These are phyloP conservation scores for Passerina amoena DNA, from an alignment of 2,113 vertebrate genomes.

Conservation along the genomic window DNA sequence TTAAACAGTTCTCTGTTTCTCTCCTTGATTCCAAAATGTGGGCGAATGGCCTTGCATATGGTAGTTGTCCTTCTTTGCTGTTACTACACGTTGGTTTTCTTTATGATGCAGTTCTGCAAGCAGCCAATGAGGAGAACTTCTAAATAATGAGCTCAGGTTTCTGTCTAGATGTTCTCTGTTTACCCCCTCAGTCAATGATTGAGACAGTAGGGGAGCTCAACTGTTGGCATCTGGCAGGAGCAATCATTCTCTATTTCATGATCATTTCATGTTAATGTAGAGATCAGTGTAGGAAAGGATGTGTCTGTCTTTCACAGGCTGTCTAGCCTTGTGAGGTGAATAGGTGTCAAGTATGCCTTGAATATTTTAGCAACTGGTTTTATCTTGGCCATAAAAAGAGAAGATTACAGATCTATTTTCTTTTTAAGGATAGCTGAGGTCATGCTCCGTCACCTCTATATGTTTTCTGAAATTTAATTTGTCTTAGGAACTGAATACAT, in stretches of 20 bases:
- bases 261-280: not conserved
- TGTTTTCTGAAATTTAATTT: slow-evolving; percentile 18
- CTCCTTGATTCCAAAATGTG: not conserved
- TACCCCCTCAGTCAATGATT: not conserved
- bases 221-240: not conserved
- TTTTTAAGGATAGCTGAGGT: not conserved
- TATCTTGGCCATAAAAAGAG: not conserved
- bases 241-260: not conserved
- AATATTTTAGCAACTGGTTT: slow-evolving; percentile 3
- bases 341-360: not conserved
- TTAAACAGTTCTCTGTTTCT: not conserved
- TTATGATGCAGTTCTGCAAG: not conserved
- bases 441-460: not conserved
- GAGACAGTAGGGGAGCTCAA: not conserved
- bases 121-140: not conserved
- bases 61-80: not conserved
- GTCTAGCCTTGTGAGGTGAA: not conserved
- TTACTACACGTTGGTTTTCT: not conserved
- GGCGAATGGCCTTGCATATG: not conserved
- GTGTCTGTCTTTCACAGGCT: not conserved
- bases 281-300: not conserved
- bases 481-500: not conserved
- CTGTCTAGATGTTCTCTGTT: not conserved
- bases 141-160: not conserved
- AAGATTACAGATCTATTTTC: not conserved